A percentile compares a stretch with the other conserved stretches of the same genome.
These are phyloP conservation scores for Hemiscyllium ocellatum DNA, from an alignment of 2,113 vertebrate genomes.

Conservation along the genomic window DNA sequence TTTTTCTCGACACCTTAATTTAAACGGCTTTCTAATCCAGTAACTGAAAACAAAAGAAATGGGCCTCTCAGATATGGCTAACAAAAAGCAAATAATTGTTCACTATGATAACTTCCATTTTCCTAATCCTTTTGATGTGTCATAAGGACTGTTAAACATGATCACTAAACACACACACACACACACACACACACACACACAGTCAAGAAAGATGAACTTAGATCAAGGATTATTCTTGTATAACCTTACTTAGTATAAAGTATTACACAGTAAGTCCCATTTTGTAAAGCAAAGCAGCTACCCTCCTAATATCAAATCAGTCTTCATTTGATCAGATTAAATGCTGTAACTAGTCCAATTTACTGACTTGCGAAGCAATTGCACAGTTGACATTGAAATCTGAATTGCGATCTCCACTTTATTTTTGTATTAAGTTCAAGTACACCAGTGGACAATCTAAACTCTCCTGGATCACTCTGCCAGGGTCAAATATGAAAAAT, in stretches of 20 bases:
- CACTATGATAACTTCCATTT: not conserved
- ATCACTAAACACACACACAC: not conserved
- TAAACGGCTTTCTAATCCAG: constrained; percentile 15
- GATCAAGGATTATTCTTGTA: not conserved
- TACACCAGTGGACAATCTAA: not conserved
- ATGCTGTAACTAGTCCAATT: not conserved
- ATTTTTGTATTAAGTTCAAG: not conserved
- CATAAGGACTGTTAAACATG: not conserved
- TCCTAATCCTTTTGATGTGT: not conserved
- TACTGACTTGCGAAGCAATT: not conserved
- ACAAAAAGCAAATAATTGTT: not conserved
- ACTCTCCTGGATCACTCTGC: not conserved
- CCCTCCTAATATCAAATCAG: not conserved
- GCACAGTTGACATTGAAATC: not conserved
- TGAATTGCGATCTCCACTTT: not conserved
- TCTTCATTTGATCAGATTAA: not conserved
- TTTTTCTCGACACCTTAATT: constrained; percentile 34
- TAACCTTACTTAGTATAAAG: not conserved
- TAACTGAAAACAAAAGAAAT: not conserved
- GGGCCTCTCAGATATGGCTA: not conserved
- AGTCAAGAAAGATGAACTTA: not conserved
- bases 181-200: not conserved
- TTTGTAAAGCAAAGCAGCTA: not conserved
- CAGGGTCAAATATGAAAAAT: not conserved
- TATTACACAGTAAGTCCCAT: not conserved